A percentile compares a stretch with the other conserved stretches of the same genome.
phyloP scores from a whole-genome alignment of 2,797 vertebrate species.

The Typhlichthys subterraneus region DNA sequence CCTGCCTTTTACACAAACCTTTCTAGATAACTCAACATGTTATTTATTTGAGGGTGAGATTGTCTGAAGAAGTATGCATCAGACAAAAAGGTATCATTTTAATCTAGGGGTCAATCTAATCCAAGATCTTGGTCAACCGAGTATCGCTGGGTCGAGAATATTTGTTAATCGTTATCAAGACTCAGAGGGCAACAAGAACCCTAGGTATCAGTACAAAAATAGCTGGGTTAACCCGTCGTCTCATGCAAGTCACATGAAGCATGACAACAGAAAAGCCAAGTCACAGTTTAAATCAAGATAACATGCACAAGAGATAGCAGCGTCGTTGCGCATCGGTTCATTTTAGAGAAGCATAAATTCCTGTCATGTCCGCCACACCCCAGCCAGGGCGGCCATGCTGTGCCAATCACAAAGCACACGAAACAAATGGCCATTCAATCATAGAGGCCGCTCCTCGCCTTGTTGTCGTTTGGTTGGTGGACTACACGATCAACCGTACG shows the following conservation, averaged over 20 bases:
- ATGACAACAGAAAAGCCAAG: constrained; percentile 1
- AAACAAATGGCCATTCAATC: constrained; percentile 15
- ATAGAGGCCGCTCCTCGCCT: constrained; percentile 3
- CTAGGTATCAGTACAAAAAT: not conserved
- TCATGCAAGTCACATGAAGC: constrained; percentile 2
- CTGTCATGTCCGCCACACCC: constrained; percentile 7
- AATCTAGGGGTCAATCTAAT: constrained; percentile 1
- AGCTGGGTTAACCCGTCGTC: constrained; percentile 8
- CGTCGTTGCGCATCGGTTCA: not conserved
- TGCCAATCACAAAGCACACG: constrained; percentile 14
- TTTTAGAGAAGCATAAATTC: constrained; percentile 4
- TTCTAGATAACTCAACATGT: too few relatives aligned
- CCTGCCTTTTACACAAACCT: too few relatives aligned
- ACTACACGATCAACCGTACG: constrained; percentile 1
- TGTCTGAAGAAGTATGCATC: too few relatives aligned
- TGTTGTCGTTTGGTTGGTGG: constrained; percentile 12
- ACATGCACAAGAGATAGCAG: not conserved
- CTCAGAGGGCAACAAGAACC: not conserved
- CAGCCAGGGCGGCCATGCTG: constrained; percentile 4
- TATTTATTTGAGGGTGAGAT: too few relatives aligned
- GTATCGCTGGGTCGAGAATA: constrained; percentile 2
- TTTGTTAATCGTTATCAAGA: not conserved
- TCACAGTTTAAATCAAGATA: not conserved
- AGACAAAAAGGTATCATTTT: not conserved
- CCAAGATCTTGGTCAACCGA: not conserved